Base-by-base conservation (phyloP, 2,113 vertebrate species). In the Tachuris rubrigastra region DNA sequence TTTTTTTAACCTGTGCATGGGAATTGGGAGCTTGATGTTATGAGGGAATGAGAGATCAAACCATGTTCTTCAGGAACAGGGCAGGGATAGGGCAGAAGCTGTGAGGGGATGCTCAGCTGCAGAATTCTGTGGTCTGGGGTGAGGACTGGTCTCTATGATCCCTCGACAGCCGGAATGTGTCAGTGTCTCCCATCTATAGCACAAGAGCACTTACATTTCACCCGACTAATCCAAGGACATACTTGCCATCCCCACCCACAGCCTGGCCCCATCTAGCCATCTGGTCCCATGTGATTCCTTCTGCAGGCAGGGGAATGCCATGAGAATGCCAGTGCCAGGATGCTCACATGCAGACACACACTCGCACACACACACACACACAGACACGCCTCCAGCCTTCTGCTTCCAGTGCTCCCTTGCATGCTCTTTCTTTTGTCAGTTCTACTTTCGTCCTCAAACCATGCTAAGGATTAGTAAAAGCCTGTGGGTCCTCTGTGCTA, bases 231-330 rank as follows among this genome's bases (percentile, higher is more conserved):
- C 82, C 74, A 82, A 71, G 74, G 42, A 79, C 13, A 3, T 41
- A 60, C 44, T 88, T 91, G 68, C 76, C 50, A 81, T 63, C 72
- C 65, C 66, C 72, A 92, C 86, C 56, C 80, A 87, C 86, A 77
- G 73, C 69, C 50, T 56, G 76, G 89, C 81, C 91, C 83, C 72
- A 81, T 93, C 42, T 81, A 96, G 87, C 77, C 87, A 87, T 87
- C 95, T 93, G 90, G 94, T 82, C 90, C 78, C 33, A 17, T 1
- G 5, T 68, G 82, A 94, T 91, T 93, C 77, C 95, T 93, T 91
- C 90, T 82, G 90, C 81, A 91, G 93, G 66, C 85, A 82, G 73
- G 87, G 87, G 96, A 97, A 97, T 85, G 85, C 78, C 84, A 94
- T 68, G 87, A 89, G 93, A 95, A 96, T 15, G 13, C 81, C 72